phyloP scores from a whole-genome alignment of 2,797 vertebrate species.

The Sebastes steindachneri region DNA sequence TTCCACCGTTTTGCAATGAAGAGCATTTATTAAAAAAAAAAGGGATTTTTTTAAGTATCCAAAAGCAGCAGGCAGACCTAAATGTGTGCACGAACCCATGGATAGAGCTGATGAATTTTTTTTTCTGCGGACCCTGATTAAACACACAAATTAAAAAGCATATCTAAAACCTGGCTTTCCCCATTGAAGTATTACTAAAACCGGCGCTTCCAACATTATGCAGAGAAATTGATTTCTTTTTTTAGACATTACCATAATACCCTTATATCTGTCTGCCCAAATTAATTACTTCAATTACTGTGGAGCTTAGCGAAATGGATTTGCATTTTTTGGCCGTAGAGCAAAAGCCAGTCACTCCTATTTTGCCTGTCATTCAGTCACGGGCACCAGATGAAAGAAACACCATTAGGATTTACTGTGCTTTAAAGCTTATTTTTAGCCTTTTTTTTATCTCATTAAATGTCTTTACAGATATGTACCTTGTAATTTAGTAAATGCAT shows the following conservation, averaged over 20 bases:
- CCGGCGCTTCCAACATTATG: conserved; percentile 3
- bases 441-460: neutral
- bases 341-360: conserved; percentile 11
- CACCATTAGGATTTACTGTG: neutral
- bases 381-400: neutral
- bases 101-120: conserved; percentile 1
- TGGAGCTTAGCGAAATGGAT: conserved; percentile 40
- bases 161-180: conserved; percentile 24
- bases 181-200: conserved; percentile 21
- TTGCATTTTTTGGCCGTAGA: conserved; percentile 28
- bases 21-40: conserved; percentile 12
- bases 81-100: neutral
- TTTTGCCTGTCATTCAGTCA: neutral
- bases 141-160: conserved; percentile 32
- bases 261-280: conserved; percentile 39
- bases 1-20: neutral
- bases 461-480: neutral
- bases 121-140: conserved; percentile 22
- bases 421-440: neutral
- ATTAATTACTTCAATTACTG: conserved; percentile 54
- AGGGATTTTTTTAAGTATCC: neutral
- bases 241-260: conserved; percentile 45
- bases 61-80: neutral
- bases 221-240: conserved; percentile 36
- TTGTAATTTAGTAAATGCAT: neutral